These are phyloP conservation scores for Thamnophis sirtalis DNA, from an alignment of 2,113 vertebrate genomes.

Conservation along the genomic window DNA sequence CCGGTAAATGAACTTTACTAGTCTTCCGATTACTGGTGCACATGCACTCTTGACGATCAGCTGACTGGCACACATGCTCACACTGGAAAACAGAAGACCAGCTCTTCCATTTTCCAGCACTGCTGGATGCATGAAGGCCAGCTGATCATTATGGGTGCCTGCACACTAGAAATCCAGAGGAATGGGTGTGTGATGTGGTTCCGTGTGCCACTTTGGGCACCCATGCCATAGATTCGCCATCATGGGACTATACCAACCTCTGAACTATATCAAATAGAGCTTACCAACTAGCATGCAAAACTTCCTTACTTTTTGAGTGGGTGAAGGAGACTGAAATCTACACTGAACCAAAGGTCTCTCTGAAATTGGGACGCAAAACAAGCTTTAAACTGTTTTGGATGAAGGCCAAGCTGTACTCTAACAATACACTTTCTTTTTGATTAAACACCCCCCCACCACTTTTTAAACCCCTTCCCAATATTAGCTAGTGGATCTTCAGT, in stretches of 20 bases:
- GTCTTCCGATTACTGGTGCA: no score
- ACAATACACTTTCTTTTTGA: conserved; percentile 39
- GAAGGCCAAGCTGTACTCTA: conserved; percentile 14
- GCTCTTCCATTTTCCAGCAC: no score
- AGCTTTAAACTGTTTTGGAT: conserved; percentile 31
- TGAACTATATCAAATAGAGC: background rate
- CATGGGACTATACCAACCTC: background rate
- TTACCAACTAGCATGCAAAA: background rate
- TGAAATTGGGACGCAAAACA: conserved; percentile 19
- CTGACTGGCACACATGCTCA: no score
- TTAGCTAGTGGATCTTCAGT: background rate
- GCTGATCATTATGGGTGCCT: no score
- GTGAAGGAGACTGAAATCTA: background rate
- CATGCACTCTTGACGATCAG: no score
- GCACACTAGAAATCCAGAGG: no score
- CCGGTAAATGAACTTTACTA: no score
- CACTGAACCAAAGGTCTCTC: background rate
- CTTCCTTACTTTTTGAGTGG: background rate
- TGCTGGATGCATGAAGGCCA: no score
- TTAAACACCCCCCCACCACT: conserved; percentile 34
- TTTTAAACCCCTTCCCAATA: conserved; percentile 18
- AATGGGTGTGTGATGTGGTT: no score
- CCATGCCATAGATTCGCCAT: no score
- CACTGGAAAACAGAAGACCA: no score
- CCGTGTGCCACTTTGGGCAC: no score